Base-by-base conservation (phyloP, 2,888 invertebrate genomes). In the Trachelus tabidus region DNA sequence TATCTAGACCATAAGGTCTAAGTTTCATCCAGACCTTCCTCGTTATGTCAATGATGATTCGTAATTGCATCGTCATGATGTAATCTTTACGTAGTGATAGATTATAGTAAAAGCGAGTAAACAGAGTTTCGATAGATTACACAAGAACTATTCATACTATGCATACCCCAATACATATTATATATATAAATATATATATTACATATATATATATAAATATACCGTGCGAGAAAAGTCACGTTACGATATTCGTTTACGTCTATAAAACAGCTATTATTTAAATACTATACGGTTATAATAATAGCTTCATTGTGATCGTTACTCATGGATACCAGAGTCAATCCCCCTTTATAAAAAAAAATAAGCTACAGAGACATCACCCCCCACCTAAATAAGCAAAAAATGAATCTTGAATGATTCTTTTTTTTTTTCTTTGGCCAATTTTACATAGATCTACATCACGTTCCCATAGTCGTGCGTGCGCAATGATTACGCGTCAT, bases 271-370 rank as follows among this genome's bases (percentile, higher is more conserved):
- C 76, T 12, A 76, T 76, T 69, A 69, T 76, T 76, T 76, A 69
- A 68, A 76, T 76, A 34, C 35, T 76, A 40, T 69, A 74, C 73
- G 37, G 77, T 74, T 68, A 56, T 33, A 73, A 69, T 68, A 80
- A 75, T 76, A 76, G 79, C 71, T 73, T 79, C 69, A 77, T 77
- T 79, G 79, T 79, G 79, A 79, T 79, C 77, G 71, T 69, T 74
- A 74, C 78, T 78, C 78, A 76, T 78, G 78, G 78, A 78, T 78
- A 77, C 77, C 76, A 76, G 73, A 76, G 71, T 76, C 75, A 78
- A 73, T 34, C 34, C 69, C 76, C 69, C 34, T 69, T 69, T 71
- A 71, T 31, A 12, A 34, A 34, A 71, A 71, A 23, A 56, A 56
- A 56, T 23, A 56, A 56, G 33, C 71, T 71, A 34, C 71, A 71